Evolutionary conservation across 2,113 vertebrate species (phyloP).

Genomic region (Gracilinanus agilis): DNA sequence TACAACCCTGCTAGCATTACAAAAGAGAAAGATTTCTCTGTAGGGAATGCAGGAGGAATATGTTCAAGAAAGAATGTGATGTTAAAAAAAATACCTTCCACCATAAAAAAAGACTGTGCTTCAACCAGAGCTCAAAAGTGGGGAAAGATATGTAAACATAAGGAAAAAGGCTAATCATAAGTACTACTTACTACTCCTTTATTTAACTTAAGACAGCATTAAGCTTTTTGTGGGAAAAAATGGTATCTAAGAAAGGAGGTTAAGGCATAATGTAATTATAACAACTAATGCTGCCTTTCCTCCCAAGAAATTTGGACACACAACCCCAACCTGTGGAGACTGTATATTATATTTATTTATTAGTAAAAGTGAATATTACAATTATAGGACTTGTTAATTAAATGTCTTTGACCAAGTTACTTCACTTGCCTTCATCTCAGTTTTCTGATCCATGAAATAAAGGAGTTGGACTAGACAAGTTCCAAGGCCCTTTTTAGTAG

Average conservation of each 20-base stretch:
- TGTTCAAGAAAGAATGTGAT: not conserved
- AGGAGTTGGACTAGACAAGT: not conserved
- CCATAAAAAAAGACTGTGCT: no score
- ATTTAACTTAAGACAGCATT: no score
- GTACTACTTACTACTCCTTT: no score
- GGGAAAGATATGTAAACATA: no score
- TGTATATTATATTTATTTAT: no score
- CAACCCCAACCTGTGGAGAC: not conserved
- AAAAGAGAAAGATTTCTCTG: not conserved
- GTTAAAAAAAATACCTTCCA: not conserved
- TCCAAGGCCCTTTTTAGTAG: not conserved
- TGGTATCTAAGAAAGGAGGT: no score
- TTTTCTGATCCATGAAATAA: not conserved
- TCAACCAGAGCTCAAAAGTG: no score
- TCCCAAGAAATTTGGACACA: not conserved
- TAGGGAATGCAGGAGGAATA: not conserved
- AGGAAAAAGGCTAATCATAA: not conserved
- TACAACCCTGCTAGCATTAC: not conserved
- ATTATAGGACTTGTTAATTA: not conserved
- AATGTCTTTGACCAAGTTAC: not conserved
- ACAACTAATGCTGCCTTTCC: no score
- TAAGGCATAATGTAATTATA: no score
- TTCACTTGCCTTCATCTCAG: not conserved
- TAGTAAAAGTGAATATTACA: not conserved
- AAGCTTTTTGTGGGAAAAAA: no score